A percentile compares a stretch with the other conserved stretches of the same genome.
Conservation (phyloP, 2,797 vertebrate genomes). For the Characodon lateralis region DNA sequence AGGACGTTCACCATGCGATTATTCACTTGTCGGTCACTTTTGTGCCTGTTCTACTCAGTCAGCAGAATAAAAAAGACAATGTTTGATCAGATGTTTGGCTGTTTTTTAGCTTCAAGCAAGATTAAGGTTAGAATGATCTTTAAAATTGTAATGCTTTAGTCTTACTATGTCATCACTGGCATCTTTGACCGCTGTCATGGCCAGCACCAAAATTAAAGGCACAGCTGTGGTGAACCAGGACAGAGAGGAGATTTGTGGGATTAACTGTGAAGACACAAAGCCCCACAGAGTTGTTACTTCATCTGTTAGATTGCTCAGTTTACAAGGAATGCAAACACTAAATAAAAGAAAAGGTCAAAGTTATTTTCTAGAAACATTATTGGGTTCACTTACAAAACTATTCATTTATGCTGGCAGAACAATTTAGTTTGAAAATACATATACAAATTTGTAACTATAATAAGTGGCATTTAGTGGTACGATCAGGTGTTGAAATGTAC, state of each 20-base stretch:
- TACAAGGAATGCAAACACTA: background rate
- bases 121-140: background rate
- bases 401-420: background rate
- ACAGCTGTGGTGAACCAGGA: conserved; percentile 38
- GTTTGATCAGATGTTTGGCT: background rate
- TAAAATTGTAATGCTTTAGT: background rate
- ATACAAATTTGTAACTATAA: background rate
- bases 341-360: background rate
- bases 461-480: background rate
- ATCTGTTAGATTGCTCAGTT: background rate
- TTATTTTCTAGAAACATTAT: background rate
- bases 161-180: conserved; percentile 37
- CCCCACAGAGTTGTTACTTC: background rate
- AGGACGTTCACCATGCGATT: conserved; percentile 88
- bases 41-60: conserved; percentile 86
- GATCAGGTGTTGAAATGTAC: background rate
- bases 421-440: background rate
- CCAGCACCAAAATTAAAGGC: conserved; percentile 26
- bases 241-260: conserved; percentile 37
- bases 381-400: background rate
- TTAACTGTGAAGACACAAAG: conserved; percentile 21
- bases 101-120: conserved; percentile 1
- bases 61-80: conserved; percentile 16
- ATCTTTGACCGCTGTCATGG: conserved; percentile 32
- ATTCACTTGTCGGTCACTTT: conserved; percentile 91